Percentiles rank a stretch among this genome's conserved stretches.
phyloP scores from a whole-genome alignment of 2,797 vertebrate species.

The Paratrypauchen microcephalus region DNA sequence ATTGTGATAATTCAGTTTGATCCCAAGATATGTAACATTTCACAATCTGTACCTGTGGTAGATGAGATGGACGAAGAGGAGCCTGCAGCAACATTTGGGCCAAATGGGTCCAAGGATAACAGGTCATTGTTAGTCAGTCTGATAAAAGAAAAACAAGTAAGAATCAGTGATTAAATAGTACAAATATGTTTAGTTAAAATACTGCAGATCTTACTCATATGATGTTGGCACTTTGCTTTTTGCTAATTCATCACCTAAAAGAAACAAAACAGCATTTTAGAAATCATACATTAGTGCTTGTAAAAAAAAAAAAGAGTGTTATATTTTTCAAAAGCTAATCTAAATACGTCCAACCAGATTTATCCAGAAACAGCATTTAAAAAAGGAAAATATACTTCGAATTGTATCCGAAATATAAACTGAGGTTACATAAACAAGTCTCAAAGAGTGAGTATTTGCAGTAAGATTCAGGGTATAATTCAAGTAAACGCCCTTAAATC shows the following conservation, averaged over 20 bases:
- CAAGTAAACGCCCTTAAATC: slow-evolving; percentile 15
- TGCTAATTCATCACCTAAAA: slow-evolving; percentile 89
- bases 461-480: slow-evolving; percentile 28
- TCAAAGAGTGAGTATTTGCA: slow-evolving; percentile 32
- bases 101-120: slow-evolving; percentile 91
- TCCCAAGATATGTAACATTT: background rate
- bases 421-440: slow-evolving; percentile 33
- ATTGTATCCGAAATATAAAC: slow-evolving; percentile 46
- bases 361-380: background rate
- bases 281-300: background rate
- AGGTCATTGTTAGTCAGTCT: slow-evolving; percentile 89
- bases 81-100: slow-evolving; percentile 78
- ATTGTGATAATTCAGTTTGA: background rate
- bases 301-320: slow-evolving; percentile 37
- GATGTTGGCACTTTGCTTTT: slow-evolving; percentile 80
- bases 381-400: background rate
- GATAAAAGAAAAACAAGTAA: background rate
- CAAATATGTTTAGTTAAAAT: background rate
- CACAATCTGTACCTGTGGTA: slow-evolving; percentile 79
- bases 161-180: background rate
- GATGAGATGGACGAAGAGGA: slow-evolving; percentile 79
- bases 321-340: slow-evolving; percentile 2
- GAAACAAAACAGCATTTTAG: slow-evolving; percentile 34
- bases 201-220: slow-evolving; percentile 78
- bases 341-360: slow-evolving; percentile 13